Conservation (phyloP, 2,888 invertebrate species). For the Aspidiotus destructor region DNA sequence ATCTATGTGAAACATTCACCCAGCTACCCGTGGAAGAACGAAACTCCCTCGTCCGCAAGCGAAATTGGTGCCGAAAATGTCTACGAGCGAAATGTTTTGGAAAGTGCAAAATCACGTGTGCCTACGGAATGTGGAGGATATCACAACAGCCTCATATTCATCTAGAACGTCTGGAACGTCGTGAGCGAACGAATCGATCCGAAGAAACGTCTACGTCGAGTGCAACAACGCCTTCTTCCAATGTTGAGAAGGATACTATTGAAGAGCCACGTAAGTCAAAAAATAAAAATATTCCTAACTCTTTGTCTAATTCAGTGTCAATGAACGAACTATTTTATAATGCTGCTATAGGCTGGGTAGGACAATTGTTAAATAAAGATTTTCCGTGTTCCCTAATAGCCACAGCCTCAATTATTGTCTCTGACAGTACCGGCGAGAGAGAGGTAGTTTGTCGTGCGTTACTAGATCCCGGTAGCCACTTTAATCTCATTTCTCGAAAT, state of each 20-base stretch:
- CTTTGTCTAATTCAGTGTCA: not conserved
- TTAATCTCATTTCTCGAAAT: slow-evolving; percentile 1
- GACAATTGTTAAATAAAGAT: not conserved
- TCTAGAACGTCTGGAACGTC: not conserved
- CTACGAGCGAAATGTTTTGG: not conserved
- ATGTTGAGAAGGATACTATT: too few species aligned
- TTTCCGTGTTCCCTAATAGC: not conserved
- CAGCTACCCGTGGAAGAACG: not conserved
- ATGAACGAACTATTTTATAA: slow-evolving; percentile 4
- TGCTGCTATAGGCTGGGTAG: not conserved
- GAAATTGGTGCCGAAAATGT: not conserved
- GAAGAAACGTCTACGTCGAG: not conserved
- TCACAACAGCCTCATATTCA: not conserved
- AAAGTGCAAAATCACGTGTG: not conserved
- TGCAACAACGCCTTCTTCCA: not conserved
- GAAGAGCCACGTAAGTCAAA: too few species aligned
- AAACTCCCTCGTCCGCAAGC: not conserved
- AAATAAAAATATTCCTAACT: too few species aligned
- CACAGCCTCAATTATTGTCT: not conserved
- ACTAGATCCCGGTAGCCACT: not conserved
- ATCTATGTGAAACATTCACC: not conserved
- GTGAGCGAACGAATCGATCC: too few species aligned
- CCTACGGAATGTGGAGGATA: too few species aligned
- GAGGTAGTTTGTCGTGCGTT: not conserved
- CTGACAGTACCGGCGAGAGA: not conserved